A percentile compares a stretch with the other conserved stretches of the same genome.
These are phyloP conservation scores for Choristoneura rosaceana DNA, from an alignment of 2,888 invertebrate species.

Conservation along the genomic window DNA sequence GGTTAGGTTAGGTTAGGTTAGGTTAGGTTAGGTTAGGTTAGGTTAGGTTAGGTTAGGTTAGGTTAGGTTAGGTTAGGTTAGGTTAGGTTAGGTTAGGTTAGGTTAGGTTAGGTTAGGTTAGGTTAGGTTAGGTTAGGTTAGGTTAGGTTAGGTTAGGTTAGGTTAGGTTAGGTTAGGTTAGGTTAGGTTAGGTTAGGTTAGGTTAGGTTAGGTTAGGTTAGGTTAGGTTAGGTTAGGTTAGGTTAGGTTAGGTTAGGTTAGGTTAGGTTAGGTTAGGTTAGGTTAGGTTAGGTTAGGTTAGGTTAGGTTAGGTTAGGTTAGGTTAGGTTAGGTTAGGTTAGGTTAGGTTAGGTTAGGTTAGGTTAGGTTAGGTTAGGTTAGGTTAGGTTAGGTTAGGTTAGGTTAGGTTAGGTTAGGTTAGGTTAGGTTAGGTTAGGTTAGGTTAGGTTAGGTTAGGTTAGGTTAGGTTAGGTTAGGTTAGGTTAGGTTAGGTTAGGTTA, in stretches of 20 bases:
- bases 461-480: slow-evolving; percentile 29
- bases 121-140: slow-evolving; percentile 33
- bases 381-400: slow-evolving; percentile 29
- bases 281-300: slow-evolving; percentile 33
- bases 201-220: slow-evolving; percentile 33
- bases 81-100: slow-evolving; percentile 33
- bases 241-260: slow-evolving; percentile 33
- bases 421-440: slow-evolving; percentile 25
- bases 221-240: slow-evolving; percentile 32
- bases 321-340: slow-evolving; percentile 28
- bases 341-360: slow-evolving; percentile 33
- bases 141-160: slow-evolving; percentile 33
- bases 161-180: slow-evolving; percentile 33
- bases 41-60: slow-evolving; percentile 33
- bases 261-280: slow-evolving; percentile 33
- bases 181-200: slow-evolving; percentile 33
- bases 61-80: slow-evolving; percentile 33
- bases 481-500: slow-evolving; percentile 29
- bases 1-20: slow-evolving; percentile 8
- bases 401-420: slow-evolving; percentile 27
- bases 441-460: slow-evolving; percentile 29
- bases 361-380: slow-evolving; percentile 33
- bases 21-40: slow-evolving; percentile 33
- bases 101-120: slow-evolving; percentile 33
- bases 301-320: too few species aligned